phyloP scores from a whole-genome alignment of 1,140 invertebrate species.

The Nasonia giraulti region DNA sequence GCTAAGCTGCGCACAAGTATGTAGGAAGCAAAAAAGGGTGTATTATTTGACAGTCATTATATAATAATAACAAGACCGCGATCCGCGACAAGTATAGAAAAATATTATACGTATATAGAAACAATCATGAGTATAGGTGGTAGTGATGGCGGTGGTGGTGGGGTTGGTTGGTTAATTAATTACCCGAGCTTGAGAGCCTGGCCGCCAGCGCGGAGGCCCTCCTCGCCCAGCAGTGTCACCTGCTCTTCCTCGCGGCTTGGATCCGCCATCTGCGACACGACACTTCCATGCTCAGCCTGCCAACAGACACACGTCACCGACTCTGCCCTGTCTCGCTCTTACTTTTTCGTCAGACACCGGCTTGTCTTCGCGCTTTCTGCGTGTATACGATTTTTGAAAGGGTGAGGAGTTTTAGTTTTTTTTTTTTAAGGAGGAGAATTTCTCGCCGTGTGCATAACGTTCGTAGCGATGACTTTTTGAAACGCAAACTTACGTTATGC shows the following conservation, averaged over 20 bases:
- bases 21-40: too few species aligned
- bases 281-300: slow-evolving; percentile 79
- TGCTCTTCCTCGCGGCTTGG: slow-evolving; percentile 94
- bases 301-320: slow-evolving; percentile 76
- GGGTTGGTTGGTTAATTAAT: slow-evolving; percentile 68
- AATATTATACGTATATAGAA: not conserved
- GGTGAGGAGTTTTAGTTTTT: too few species aligned
- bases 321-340: slow-evolving; percentile 68
- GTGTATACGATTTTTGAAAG: not conserved
- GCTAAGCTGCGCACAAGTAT: too few species aligned
- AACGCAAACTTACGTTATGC: too few species aligned
- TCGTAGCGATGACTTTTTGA: too few species aligned
- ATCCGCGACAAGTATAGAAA: too few species aligned
- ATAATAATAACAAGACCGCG: not conserved
- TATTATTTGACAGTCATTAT: too few species aligned
- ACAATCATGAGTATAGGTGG: not conserved
- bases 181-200: slow-evolving; percentile 96
- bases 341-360: slow-evolving; percentile 39
- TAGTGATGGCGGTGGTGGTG: not conserved
- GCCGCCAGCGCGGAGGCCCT: slow-evolving; percentile 92
- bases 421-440: not conserved
- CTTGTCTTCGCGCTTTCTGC: slow-evolving; percentile 46
- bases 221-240: slow-evolving; percentile 94
- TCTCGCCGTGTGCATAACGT: too few species aligned
- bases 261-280: slow-evolving; percentile 89